Conservation (phyloP, 2,888 invertebrate species). For the Drosophila koepferae region DNA sequence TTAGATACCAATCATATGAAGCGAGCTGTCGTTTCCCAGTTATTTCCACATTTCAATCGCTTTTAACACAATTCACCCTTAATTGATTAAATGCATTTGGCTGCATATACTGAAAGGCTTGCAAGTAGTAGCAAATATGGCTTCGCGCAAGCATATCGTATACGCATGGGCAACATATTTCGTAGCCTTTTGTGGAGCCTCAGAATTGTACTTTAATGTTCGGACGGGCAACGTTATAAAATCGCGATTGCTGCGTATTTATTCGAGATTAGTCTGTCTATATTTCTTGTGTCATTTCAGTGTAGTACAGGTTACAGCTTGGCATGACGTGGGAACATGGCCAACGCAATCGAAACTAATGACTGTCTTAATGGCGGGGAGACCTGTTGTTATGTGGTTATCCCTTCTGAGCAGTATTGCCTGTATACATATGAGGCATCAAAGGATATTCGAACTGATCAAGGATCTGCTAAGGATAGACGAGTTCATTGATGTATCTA, state of each 20-base stretch:
- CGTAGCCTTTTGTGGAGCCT: slow-evolving; percentile 6
- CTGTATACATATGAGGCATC: slow-evolving; percentile 21
- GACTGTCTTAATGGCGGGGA: fast-evolving
- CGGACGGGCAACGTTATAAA: slow-evolving; percentile 3
- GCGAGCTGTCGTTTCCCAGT: neutral
- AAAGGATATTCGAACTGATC: slow-evolving; percentile 16
- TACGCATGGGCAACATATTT: slow-evolving; percentile 13
- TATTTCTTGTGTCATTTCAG: neutral
- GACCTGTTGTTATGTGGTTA: neutral
- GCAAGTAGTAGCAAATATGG: slow-evolving; percentile 8
- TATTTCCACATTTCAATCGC: neutral
- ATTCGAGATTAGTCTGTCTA: neutral
- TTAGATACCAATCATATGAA: neutral
- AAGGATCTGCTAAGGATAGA: slow-evolving; percentile 12
- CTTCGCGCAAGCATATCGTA: neutral
- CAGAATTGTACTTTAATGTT: slow-evolving; percentile 17
- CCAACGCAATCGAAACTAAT: slow-evolving; percentile 6
- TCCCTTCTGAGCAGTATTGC: neutral
- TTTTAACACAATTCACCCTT: neutral
- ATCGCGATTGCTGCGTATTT: slow-evolving; percentile 7
- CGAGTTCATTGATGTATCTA: neutral
- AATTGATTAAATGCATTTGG: neutral
- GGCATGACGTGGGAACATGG: fast-evolving
- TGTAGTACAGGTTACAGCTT: neutral
- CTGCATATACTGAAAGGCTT: neutral